Evolutionary conservation across 2,797 vertebrate species (phyloP), one percentile per base, ranked within the genome.

Genomic region (Poeciliopsis gracilis): DNA sequence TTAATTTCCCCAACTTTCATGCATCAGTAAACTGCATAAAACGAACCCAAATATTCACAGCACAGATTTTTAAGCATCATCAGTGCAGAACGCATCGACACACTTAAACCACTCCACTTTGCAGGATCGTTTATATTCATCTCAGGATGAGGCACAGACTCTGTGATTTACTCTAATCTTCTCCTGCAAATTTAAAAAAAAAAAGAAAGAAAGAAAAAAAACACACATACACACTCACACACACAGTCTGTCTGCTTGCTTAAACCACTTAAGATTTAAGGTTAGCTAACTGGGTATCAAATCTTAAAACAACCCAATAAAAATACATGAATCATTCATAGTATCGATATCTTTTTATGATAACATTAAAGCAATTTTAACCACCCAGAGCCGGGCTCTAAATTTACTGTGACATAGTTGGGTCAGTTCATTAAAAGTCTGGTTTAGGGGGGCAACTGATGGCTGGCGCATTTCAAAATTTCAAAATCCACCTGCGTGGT

Each of bases 401-500:
- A 25, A 83, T 77, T 76, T 20, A 57, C 73, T 63, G 1, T 47
- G 75, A 74, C 47, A 51, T 20, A 72, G 67, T 69, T 78, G 10
- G n/a, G 73, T 66, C 16, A 38, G 66, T 25, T 38, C 66, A 43
- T 69, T 43, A 69, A 41, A 69, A 69, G 20, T 43, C 38, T 43
- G 66, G 5, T n/a, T 43, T 25, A 67, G 4, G 4, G 10, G 63
- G 36, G 36, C 33, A 67, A 25, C 63, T 41, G 36, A 41, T 38
- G 36, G 63, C 55, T 33, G 72, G 8, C 45, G 8, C 30, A 23
- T 30, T 78, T 69, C n/a, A 76, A 45, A 80, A 23, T 30, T 78
- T 69, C n/a, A 76, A 45, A 80, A 38, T 3, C 88, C 84, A 99
- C 98, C 97, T 99, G 98, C 80, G 98, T 98, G 87, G 98, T 98